Conservation (phyloP, 2,113 vertebrate species). For the Halcyon senegalensis region DNA sequence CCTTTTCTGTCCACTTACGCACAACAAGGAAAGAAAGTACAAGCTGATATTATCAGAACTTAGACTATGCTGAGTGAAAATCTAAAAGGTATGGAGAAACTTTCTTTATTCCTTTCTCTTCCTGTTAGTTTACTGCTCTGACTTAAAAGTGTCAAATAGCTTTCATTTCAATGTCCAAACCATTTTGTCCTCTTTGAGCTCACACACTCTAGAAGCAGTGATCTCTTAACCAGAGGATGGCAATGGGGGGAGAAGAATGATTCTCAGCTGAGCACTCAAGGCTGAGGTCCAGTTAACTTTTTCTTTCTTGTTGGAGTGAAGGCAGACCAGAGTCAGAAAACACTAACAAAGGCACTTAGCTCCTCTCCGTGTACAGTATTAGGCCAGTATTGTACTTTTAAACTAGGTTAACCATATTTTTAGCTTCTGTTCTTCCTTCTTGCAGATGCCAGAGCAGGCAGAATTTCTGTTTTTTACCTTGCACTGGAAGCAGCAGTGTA, state of each 20-base stretch:
- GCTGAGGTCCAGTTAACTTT: neutral
- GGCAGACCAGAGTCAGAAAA: neutral
- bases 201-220: neutral
- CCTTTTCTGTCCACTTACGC: neutral
- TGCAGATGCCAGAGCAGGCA: neutral
- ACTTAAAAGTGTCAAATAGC: neutral
- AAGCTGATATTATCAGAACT: neutral
- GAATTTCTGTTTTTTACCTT: slow-evolving; percentile 12
- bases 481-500: neutral
- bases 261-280: neutral
- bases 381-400: neutral
- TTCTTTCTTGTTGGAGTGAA: neutral
- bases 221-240: neutral
- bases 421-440: neutral
- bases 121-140: neutral
- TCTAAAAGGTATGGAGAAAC: neutral
- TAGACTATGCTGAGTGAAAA: neutral
- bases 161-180: neutral
- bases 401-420: slow-evolving; percentile 20
- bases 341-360: neutral
- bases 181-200: neutral
- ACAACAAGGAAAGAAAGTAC: neutral
- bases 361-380: neutral
- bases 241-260: neutral
- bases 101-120: neutral